Base-by-base conservation (phyloP, 2,113 vertebrate genomes). In the Trinectes maculatus region DNA sequence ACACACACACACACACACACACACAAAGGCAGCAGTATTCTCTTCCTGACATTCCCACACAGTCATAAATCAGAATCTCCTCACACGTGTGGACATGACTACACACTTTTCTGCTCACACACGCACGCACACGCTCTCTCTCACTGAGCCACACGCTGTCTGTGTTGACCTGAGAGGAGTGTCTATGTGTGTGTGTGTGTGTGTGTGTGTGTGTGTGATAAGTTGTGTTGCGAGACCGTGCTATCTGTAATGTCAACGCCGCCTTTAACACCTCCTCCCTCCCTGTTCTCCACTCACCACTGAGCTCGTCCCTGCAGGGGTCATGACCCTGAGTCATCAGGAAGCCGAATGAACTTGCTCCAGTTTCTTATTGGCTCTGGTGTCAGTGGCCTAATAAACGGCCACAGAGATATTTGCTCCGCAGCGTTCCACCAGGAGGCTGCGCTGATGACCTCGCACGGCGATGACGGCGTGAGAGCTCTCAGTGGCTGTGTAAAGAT, bases 161-260 rank as follows among this genome's bases (percentile, higher is more conserved):
- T 21, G 19, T 1, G 6, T 49, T 15, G 63, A 56, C 29, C 21
- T 12, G n/a, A 74, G 26, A 16, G 31, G 39, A 49, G 71, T 57
- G 60, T 75, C 65, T 29, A 63, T 77, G 67, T 76, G 84, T 6
- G 37, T 40, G 37, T 40, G 37, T 15, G n/a, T n/a, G n/a, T n/a
- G n/a, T n/a, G n/a, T n/a, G n/a, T n/a, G n/a, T n/a, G n/a, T 76
- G 71, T 36, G 69, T 77, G 69, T 75, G 85, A 89, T 86, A 83
- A 82, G 70, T 56, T 58, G 74, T 62, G 25, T 74, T 39, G 61
- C 60, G 5, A 48, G 68, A 55, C 63, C 54, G 66, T 71, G 72
- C 86, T 88, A 82, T 90, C 83, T 75, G 72, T 72, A 65, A 61
- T 83, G 85, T 89, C 82, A 86, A n/a, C 66, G 24, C 74, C 33